Evolutionary conservation across 1,140 invertebrate species (phyloP).

Genomic region (Zaprionus tsacasi): DNA sequence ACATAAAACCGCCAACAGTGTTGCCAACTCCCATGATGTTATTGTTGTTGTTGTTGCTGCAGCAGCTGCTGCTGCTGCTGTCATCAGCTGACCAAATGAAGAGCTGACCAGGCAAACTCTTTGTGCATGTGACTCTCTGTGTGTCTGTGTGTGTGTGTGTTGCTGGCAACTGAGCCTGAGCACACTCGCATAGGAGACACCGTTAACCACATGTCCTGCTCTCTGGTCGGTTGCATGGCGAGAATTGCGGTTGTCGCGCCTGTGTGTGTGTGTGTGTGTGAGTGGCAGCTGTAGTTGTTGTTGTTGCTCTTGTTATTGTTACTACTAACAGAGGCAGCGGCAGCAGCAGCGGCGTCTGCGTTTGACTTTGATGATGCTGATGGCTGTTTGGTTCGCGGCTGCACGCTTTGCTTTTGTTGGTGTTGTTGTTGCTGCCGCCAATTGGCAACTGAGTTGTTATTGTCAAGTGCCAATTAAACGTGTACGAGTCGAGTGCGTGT

Average conservation of each 20-base stretch:
- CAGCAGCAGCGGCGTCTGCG: conserved; percentile 17
- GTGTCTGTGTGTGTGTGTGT: conserved; percentile 14
- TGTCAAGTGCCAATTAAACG: conserved; percentile 29
- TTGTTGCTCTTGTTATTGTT: conserved; percentile 1
- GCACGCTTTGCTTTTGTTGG: background rate
- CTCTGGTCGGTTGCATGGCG: conserved; percentile 40
- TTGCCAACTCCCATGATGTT: conserved; percentile 29
- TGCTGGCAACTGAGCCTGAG: conserved; percentile 4
- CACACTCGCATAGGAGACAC: conserved; percentile 34
- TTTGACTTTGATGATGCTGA: conserved; percentile 52
- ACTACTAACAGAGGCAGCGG: background rate
- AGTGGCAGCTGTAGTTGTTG: background rate
- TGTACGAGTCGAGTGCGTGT: background rate
- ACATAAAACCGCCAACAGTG: conserved; percentile 64
- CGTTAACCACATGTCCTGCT: conserved; percentile 40
- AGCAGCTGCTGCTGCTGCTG: conserved; percentile 39
- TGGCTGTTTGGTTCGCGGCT: conserved; percentile 42
- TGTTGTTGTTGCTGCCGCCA: conserved; percentile 14
- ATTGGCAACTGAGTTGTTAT: conserved; percentile 29
- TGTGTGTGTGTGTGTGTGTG: background rate
- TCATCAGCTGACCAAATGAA: conserved; percentile 75
- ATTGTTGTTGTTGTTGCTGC: conserved; percentile 39
- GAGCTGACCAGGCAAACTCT: conserved; percentile 69
- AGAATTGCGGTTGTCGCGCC: conserved; percentile 41
- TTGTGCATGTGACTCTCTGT: conserved; percentile 54